Percentiles rank a stretch among this genome's conserved stretches.
Evolutionary conservation across 2,888 invertebrate species (phyloP).

Genomic region (Chromoteleia sp.): DNA sequence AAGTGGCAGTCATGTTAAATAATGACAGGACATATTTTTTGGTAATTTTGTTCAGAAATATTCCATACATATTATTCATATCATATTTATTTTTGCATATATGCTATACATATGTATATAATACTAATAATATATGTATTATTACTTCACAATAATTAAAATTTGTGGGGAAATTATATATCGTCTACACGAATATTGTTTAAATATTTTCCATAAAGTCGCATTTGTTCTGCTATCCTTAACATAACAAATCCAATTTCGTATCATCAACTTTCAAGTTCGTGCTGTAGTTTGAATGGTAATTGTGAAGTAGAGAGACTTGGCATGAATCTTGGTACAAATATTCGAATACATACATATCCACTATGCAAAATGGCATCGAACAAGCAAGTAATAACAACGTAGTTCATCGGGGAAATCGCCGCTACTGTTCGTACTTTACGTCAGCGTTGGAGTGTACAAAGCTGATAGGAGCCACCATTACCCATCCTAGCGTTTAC

Average conservation of each 20-base stretch:
- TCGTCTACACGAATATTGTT: too few species aligned
- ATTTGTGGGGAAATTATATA: too few species aligned
- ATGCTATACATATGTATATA: too few species aligned
- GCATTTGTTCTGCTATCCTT: not conserved
- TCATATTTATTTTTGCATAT: too few species aligned
- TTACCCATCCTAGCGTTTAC: slow-evolving; percentile 72
- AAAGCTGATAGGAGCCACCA: slow-evolving; percentile 76
- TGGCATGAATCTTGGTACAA: slow-evolving; percentile 19
- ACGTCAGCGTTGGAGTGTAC: slow-evolving; percentile 74
- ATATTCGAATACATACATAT: slow-evolving; percentile 24
- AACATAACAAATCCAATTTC: slow-evolving; percentile 15
- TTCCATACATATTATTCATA: too few species aligned
- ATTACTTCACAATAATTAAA: too few species aligned
- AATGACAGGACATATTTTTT: too few species aligned
- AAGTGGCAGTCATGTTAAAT: too few species aligned
- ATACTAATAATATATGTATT: too few species aligned
- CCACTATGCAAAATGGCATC: slow-evolving; percentile 74
- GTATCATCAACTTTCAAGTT: not conserved
- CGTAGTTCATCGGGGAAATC: slow-evolving; percentile 70
- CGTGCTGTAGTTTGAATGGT: not conserved
- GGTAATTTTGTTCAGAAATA: too few species aligned
- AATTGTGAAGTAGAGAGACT: slow-evolving; percentile 14
- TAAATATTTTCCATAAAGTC: not conserved
- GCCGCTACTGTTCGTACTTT: slow-evolving; percentile 72
- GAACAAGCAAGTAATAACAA: slow-evolving; percentile 72